Base-by-base conservation (phyloP, 1,140 invertebrate genomes). In the Macrocentrus cingulum region DNA sequence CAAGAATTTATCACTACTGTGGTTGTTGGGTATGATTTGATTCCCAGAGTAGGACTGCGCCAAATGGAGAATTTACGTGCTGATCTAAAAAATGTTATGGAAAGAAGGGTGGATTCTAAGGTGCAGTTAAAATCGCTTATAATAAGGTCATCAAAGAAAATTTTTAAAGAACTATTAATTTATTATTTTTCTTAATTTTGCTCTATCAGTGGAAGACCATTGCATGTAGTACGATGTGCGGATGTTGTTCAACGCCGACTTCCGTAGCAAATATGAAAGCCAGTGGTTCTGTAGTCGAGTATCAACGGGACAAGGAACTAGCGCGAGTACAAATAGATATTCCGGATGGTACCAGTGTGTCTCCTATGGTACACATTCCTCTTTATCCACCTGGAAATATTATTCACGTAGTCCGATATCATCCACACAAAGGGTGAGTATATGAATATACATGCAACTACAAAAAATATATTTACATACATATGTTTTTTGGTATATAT, bases 21-120 rank as follows among this genome's bases (percentile, higher is more conserved):
- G n/a, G 92, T 96, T 1, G 83, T 95, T 34, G 94, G 93, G 1
- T 95, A 96, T 79, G 94, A 96, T 77, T 88, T 95, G 15, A 90
- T 96, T 13, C 92, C 93, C 19, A 84, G 93, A 60, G 91, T 95
- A 62, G 93, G 93, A 7, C 81, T 95, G 0, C 85, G 91, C 67
- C 93, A 96, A 77, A 87, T 96, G 87, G 93, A 96, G 77, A 85
- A 91, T 18, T 76, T 96, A 25, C 77, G 93, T 49, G 87, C 91
- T 5, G 92, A 95, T 80, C 82, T 96, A 6, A 92, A 95, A 59
- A 92, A 92, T 76, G 91, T 91, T 4, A 94, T 95, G 59, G 92
- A 94, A 74, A 83, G 89, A 64, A 93, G 90, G 71, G 86, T 88
- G 41, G 89, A 92, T 76, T 90, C 92, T 2, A 93, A 93, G 83